Conservation (phyloP, 2,888 invertebrate genomes). For the Pteria penguin region DNA sequence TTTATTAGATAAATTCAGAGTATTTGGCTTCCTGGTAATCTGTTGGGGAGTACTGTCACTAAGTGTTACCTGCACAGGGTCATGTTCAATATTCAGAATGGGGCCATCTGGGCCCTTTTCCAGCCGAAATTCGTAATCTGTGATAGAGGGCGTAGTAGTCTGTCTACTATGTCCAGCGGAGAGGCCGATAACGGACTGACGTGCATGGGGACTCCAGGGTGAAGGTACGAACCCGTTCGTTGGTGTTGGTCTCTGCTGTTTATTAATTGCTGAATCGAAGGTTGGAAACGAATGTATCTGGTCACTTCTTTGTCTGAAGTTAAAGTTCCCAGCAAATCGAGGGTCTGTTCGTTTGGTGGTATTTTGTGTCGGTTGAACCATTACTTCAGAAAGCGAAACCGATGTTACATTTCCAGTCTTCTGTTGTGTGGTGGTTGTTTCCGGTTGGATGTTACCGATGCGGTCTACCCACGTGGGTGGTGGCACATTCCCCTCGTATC, state of each 20-base stretch:
- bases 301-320: not conserved
- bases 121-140: not conserved
- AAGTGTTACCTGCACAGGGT: not conserved
- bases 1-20: not conserved
- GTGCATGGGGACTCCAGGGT: not conserved
- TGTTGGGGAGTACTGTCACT: not conserved
- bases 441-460: not conserved
- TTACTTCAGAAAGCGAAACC: not conserved
- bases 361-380: not conserved
- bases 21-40: not conserved
- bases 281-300: not conserved
- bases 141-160: not conserved
- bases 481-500: constrained; percentile 13
- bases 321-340: not conserved
- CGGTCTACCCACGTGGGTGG: constrained; percentile 3
- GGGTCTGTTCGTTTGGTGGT: not conserved
- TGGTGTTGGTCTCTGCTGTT: too few relatives aligned
- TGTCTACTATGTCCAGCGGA: not conserved
- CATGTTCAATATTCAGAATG: not conserved
- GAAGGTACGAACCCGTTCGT: not conserved
- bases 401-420: not conserved
- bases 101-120: not conserved
- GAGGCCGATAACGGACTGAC: not conserved
- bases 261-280: not conserved
- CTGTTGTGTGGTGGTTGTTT: not conserved